Conservation (phyloP, 2,888 invertebrate genomes). For the Cetonia aurata region DNA sequence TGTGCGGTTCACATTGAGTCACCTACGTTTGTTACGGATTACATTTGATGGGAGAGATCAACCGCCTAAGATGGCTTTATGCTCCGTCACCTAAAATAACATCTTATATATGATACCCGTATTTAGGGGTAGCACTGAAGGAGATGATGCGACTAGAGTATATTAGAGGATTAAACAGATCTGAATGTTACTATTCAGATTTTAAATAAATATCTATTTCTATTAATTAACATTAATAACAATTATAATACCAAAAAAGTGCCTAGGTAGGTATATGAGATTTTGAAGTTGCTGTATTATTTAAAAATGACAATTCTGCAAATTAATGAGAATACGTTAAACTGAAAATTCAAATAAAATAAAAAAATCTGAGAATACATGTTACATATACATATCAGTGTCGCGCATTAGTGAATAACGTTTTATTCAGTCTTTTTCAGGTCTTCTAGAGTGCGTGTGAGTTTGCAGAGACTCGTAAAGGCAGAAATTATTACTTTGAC, state of each 20-base stretch:
- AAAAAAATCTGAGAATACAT: too few relatives aligned
- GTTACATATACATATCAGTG: too few relatives aligned
- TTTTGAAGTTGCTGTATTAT: too few relatives aligned
- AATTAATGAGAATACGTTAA: too few relatives aligned
- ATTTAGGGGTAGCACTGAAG: conserved; percentile 33
- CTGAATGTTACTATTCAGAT: not conserved
- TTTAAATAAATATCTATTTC: not conserved
- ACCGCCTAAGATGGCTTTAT: conserved; percentile 56
- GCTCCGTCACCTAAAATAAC: conserved; percentile 57
- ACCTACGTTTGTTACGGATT: conserved; percentile 55
- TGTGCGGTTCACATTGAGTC: conserved; percentile 61
- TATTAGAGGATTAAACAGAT: not conserved
- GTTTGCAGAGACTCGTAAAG: too few relatives aligned
- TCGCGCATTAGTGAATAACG: too few relatives aligned
- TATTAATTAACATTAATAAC: not conserved
- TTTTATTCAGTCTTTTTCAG: too few relatives aligned
- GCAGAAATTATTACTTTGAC: too few relatives aligned
- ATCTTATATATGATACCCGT: conserved; percentile 50
- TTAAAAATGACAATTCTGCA: too few relatives aligned
- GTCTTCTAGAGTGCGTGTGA: too few relatives aligned
- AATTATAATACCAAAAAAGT: not conserved
- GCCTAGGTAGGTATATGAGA: too few relatives aligned
- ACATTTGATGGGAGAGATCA: conserved; percentile 50
- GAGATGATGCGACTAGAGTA: conserved; percentile 21
- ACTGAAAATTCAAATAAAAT: too few relatives aligned